These are phyloP conservation scores for Spea hammondii DNA, from an alignment of 2,797 vertebrate species.

Conservation along the genomic window DNA sequence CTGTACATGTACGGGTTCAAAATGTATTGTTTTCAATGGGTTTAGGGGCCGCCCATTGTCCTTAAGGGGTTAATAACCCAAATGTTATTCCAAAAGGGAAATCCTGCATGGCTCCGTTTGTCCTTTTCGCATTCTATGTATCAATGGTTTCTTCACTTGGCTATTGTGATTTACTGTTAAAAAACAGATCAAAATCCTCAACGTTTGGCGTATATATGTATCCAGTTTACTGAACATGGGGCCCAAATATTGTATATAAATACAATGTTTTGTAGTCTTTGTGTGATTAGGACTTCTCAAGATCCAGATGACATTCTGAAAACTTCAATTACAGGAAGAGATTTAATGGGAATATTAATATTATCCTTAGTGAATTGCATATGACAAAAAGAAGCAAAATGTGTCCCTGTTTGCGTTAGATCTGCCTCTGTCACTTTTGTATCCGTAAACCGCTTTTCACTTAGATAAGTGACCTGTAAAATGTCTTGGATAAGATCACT, in stretches of 20 bases:
- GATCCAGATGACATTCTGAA: conserved; percentile 24
- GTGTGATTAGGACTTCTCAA: conserved; percentile 43
- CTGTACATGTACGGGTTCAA: too few species aligned
- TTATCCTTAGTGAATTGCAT: conserved; percentile 57
- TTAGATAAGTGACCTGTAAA: conserved; percentile 49
- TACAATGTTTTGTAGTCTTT: conserved; percentile 31
- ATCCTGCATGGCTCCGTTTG: too few species aligned
- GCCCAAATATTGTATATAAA: conserved; percentile 11
- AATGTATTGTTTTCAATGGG: too few species aligned
- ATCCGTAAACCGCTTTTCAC: conserved; percentile 25
- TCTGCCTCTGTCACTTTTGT: conserved; percentile 22
- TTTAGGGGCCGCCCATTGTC: too few species aligned
- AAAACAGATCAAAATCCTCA: too few species aligned
- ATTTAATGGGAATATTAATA: conserved; percentile 46
- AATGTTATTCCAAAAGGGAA: too few species aligned
- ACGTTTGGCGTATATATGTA: too few species aligned
- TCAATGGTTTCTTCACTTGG: too few species aligned
- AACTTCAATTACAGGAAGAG: conserved; percentile 38
- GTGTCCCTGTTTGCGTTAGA: conserved; percentile 6
- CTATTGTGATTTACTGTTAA: too few species aligned
- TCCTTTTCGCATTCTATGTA: too few species aligned
- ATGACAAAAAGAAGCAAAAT: conserved; percentile 38
- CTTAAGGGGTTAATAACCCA: too few species aligned
- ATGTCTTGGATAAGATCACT: conserved; percentile 44
- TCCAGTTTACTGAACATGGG: not conserved